A percentile compares a stretch with the other conserved stretches of the same genome.
Evolutionary conservation across 2,888 invertebrate species (phyloP).

Genomic region (Oligia fasciuncula): DNA sequence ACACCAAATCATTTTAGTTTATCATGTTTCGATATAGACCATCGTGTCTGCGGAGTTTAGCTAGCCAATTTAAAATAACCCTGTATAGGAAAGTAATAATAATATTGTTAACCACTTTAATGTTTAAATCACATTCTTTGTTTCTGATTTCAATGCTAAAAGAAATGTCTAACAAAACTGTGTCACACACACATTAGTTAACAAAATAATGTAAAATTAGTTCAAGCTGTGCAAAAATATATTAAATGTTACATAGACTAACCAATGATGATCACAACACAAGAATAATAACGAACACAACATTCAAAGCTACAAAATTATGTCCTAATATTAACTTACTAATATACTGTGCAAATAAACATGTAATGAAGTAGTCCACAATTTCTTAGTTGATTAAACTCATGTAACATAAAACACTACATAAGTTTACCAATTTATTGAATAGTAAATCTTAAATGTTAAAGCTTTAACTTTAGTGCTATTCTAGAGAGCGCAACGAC

Average conservation of each 20-base stretch:
- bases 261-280: constrained; percentile 12
- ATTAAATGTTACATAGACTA: not conserved
- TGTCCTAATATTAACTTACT: not conserved
- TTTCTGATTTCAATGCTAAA: not conserved
- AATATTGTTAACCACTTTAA: not conserved
- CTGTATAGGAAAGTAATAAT: not conserved
- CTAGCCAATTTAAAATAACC: too few species aligned
- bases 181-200: not conserved
- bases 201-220: not conserved
- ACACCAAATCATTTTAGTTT: too few species aligned
- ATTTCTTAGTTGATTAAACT: not conserved
- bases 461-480: constrained; percentile 8
- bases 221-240: constrained; percentile 1
- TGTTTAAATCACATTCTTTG: not conserved
- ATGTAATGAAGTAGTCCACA: not conserved
- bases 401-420: constrained; percentile 5
- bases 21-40: too few species aligned
- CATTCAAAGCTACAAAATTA: not conserved
- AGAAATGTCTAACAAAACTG: not conserved
- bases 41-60: too few species aligned
- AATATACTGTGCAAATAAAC: not conserved
- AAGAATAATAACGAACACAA: not conserved
- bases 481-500: constrained; percentile 1
- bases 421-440: constrained; percentile 19
- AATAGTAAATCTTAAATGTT: not conserved